Base-by-base conservation (phyloP, 1,140 invertebrate genomes). In the Cyclina sinensis region DNA sequence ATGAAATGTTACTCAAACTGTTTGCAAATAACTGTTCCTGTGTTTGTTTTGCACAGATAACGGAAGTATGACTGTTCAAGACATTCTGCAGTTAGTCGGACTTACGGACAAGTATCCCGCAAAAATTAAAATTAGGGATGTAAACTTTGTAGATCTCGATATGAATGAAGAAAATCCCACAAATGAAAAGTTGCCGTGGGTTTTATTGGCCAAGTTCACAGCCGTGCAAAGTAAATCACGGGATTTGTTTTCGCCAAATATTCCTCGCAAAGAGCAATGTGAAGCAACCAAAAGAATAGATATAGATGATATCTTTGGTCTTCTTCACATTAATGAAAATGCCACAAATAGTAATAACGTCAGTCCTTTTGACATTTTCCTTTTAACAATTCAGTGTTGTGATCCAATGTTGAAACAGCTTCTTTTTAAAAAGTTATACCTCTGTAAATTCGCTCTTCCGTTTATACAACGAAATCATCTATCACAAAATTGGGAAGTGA, bases 321-420 rank as follows among this genome's bases (percentile, higher is more conserved):
- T 27, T 62, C 24, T 62, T 27, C n/a, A 24, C 1, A 24, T 62
- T 24, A 24, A 62, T 3, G 57, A 24, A 9, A 27, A 5, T 27
- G n/a, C n/a, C 14, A 0, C n/a, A 5, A 24, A 62, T 4, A 27
- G 24, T 62, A 27, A 62, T 27, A 4, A 11, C 7, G 2, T 27
- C 1, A 27, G n/a, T 62, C 57, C 57, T 14, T 78, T 78, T 16
- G 74, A 78, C 24, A 30, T 78, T 24, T 78, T 78, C 24, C n/a
- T 78, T 9, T 18, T 54, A 48, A 78, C 74, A 4, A 16, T 51
- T 51, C 74, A 51, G 11, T 78, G 74, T 30, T 78, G 74, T 51
- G 74, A 78, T 30, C 74, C 74, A 3, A 48, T 78, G 18, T 24
- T 78, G n/a, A 78, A 54, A 51, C 74, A 78, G 30, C 30, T 78